Base-by-base conservation (phyloP, 2,797 vertebrate species). In the Argentina silus region DNA sequence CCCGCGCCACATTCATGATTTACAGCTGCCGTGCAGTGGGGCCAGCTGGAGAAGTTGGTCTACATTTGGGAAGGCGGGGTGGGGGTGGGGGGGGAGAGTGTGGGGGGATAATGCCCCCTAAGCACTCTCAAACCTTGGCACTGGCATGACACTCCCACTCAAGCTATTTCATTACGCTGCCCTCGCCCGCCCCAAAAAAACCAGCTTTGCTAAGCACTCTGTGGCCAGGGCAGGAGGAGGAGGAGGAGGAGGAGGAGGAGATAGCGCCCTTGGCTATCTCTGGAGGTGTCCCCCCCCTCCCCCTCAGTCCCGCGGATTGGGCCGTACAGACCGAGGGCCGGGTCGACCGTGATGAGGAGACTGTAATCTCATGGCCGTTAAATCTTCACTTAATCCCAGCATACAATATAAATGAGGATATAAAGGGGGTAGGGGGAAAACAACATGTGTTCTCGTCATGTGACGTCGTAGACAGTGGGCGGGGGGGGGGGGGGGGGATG, bases 101-200 rank as follows among this genome's bases (percentile, higher is more conserved):
- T 0, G 17, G 7, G 50, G 36, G 27, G n/a, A 27, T 71, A 70
- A 61, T 68, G 82, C 72, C 44, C 21, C 45, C 17, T 17, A 21
- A 80, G 79, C 80, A 82, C 86, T 87, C 19, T 57, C 19, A 17
- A 19, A 21, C 21, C 19, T 59, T 79, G 80, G 74, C 73, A 64
- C 84, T 90, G 86, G 87, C 83, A 85, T 67, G 53, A 71, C 0
- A 51, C 69, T 76, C 67, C 83, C 21, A 12, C 19, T 6, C 57
- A 43, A 67, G 72, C 76, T 71, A 79, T 85, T 87, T 88, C 62
- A 87, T 88, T 83, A 83, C 71, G 83, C 83, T 80, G 71, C 82
- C 81, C 81, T 60, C 73, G 72, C 48, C 23, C 62, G 59, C 14
- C 56, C 60, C 43, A 19, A 11, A 57, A 50, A 67, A 70, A 72